These are phyloP conservation scores for Mystacides longicornis DNA, from an alignment of 2,888 invertebrate species.

Conservation along the genomic window DNA sequence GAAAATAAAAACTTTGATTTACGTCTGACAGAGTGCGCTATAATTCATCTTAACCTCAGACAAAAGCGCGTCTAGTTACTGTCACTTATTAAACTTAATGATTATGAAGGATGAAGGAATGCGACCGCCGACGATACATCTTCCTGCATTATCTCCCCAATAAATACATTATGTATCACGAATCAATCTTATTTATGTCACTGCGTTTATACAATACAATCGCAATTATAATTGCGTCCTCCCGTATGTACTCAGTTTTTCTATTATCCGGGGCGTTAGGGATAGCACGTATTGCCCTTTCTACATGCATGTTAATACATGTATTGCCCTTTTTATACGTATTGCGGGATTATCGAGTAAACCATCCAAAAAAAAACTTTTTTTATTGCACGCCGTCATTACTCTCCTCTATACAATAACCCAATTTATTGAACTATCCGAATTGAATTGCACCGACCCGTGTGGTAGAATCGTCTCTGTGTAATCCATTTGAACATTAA, in stretches of 20 bases:
- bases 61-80: slow-evolving; percentile 6
- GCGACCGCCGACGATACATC: background rate
- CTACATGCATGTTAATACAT: background rate
- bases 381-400: background rate
- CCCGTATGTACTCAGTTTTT: slow-evolving; percentile 8
- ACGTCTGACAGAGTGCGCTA: no score
- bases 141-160: background rate
- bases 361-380: background rate
- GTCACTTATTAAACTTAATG: slow-evolving; percentile 16
- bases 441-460: no score
- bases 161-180: slow-evolving; percentile 12
- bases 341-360: background rate
- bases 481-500: no score
- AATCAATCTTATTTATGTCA: slow-evolving; percentile 23
- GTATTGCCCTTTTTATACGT: background rate
- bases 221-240: slow-evolving; percentile 7
- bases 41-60: no score
- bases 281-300: background rate
- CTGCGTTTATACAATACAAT: slow-evolving; percentile 8
- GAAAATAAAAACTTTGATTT: no score
- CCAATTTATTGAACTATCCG: no score
- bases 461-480: no score
- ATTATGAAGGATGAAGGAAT: slow-evolving; percentile 21
- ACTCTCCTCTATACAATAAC: no score
- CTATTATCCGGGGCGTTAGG: slow-evolving; percentile 9